Conservation (phyloP, 2,888 invertebrate species). For the Therioaphis trifolii region DNA sequence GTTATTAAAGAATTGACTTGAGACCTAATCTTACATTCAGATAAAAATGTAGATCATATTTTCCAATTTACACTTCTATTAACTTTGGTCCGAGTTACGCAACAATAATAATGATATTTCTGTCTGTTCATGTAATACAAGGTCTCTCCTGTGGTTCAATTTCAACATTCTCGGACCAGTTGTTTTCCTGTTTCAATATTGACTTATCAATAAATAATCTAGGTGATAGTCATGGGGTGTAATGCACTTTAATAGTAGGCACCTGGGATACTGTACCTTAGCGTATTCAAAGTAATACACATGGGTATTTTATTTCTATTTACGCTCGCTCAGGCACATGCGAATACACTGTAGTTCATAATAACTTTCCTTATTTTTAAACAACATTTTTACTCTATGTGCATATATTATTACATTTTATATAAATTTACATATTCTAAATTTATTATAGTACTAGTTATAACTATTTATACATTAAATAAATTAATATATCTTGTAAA, state of each 20-base stretch:
- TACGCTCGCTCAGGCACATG: too few species aligned
- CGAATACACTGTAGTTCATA: not conserved
- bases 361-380: slow-evolving; percentile 26
- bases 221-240: not conserved
- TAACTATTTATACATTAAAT: too few species aligned
- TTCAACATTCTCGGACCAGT: slow-evolving; percentile 60
- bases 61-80: slow-evolving; percentile 62
- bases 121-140: slow-evolving; percentile 53
- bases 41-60: slow-evolving; percentile 60
- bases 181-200: slow-evolving; percentile 60
- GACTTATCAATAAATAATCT: slow-evolving; percentile 60
- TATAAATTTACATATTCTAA: not conserved
- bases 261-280: too few species aligned
- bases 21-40: slow-evolving; percentile 36
- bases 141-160: slow-evolving; percentile 59
- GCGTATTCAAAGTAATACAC: not conserved
- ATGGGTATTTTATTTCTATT: not conserved
- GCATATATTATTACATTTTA: not conserved
- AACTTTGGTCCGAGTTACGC: slow-evolving; percentile 37
- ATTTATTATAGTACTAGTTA: not conserved
- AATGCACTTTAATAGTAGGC: slow-evolving; percentile 9
- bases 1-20: slow-evolving; percentile 18
- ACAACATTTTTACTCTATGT: not conserved
- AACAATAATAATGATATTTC: slow-evolving; percentile 60
- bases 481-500: too few species aligned